Evolutionary conservation across 2,888 invertebrate genomes (phyloP).

Genomic region (Periphyllus acericola): DNA sequence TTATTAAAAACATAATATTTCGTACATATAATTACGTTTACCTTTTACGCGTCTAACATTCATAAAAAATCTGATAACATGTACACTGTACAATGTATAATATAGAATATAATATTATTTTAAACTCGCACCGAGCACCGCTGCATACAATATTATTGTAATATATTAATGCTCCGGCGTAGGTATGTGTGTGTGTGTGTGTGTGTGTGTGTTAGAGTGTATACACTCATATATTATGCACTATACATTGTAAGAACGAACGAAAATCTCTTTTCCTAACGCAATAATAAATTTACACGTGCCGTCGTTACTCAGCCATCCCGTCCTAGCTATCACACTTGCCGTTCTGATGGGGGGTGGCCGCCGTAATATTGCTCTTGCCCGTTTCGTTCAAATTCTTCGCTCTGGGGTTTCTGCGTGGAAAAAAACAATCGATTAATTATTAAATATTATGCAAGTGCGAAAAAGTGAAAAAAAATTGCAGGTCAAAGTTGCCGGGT

Average conservation of each 20-base stretch:
- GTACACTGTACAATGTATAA: not conserved
- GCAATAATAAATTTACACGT: not conserved
- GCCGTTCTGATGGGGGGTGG: conserved; percentile 46
- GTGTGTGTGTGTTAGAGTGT: not conserved
- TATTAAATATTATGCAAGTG: too few relatives aligned
- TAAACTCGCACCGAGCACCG: not conserved
- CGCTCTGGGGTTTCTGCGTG: conserved; percentile 38
- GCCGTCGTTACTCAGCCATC: not conserved
- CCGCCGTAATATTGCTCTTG: conserved; percentile 27
- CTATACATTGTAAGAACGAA: not conserved
- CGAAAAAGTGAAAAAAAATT: too few relatives aligned
- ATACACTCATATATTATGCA: too few relatives aligned
- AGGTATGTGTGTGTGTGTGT: too few relatives aligned
- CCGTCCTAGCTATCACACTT: conserved; percentile 51
- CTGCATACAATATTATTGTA: too few relatives aligned
- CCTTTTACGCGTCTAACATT: conserved; percentile 12
- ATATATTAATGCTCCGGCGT: too few relatives aligned
- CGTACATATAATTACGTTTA: not conserved
- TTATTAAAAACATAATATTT: conserved; percentile 26
- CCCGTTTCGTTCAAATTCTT: conserved; percentile 51
- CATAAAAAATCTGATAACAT: conserved; percentile 27
- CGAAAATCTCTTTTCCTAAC: not conserved
- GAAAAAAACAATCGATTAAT: not conserved
- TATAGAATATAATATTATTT: conserved; percentile 5
- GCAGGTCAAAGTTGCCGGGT: too few relatives aligned